Percentiles rank a stretch among this genome's conserved stretches.
Conservation (phyloP, 2,888 invertebrate genomes). For the Caenorhabditis parvicauda region DNA sequence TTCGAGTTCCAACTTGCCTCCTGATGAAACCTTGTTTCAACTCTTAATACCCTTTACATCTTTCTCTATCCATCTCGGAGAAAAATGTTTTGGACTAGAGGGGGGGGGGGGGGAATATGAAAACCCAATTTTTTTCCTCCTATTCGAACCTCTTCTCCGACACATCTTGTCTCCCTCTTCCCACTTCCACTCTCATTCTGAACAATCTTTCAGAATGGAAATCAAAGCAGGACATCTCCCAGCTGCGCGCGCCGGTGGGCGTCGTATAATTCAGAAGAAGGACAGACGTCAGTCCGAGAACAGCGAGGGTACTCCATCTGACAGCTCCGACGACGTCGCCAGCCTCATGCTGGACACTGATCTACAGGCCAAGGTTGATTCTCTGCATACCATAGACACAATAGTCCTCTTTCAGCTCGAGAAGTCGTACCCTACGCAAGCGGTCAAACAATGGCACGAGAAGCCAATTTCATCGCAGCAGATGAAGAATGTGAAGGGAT, state of each 20-base stretch:
- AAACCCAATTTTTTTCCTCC: too few relatives aligned
- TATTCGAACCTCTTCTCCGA: too few relatives aligned
- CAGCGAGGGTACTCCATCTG: slow-evolving; percentile 27
- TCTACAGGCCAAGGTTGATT: slow-evolving; percentile 34
- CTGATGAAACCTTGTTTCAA: too few relatives aligned
- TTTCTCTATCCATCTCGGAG: too few relatives aligned
- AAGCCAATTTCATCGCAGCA: slow-evolving; percentile 34
- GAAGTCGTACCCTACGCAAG: slow-evolving; percentile 34
- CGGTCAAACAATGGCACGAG: slow-evolving; percentile 37
- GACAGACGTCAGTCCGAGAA: slow-evolving; percentile 24
- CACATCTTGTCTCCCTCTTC: too few relatives aligned
- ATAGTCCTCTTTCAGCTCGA: slow-evolving; percentile 27
- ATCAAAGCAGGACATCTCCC: slow-evolving; percentile 41
- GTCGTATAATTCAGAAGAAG: slow-evolving; percentile 35
- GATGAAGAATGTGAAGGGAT: slow-evolving; percentile 7
- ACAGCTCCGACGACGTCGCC: slow-evolving; percentile 34
- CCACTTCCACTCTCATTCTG: too few relatives aligned
- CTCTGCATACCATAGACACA: neutral
- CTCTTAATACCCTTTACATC: too few relatives aligned
- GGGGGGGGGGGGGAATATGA: too few relatives aligned
- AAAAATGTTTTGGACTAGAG: too few relatives aligned
- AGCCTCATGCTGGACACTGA: slow-evolving; percentile 33
- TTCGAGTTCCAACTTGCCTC: too few relatives aligned
- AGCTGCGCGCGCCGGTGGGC: slow-evolving; percentile 36
- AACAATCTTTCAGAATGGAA: slow-evolving; percentile 8